Evolutionary conservation across 2,797 vertebrate species (phyloP).

Genomic region (Anguilla pacifica): DNA sequence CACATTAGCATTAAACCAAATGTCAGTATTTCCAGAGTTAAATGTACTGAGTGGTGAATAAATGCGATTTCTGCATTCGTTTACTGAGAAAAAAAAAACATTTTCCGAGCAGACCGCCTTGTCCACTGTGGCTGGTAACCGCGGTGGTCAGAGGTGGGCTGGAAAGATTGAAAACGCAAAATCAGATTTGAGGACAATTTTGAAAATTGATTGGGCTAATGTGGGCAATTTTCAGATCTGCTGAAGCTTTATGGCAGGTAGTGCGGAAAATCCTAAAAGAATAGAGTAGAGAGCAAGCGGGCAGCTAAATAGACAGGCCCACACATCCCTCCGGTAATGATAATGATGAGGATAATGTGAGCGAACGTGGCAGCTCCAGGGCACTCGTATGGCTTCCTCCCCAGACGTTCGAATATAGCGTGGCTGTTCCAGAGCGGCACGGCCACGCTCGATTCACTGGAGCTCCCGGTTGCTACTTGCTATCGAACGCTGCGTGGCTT

Average conservation of each 20-base stretch:
- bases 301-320: not conserved
- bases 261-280: not conserved
- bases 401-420: not conserved
- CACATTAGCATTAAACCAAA: not conserved
- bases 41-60: not conserved
- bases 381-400: not conserved
- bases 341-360: not conserved
- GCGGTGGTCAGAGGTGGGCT: not conserved
- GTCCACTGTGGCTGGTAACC: not conserved
- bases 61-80: not conserved
- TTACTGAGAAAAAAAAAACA: conserved; percentile 1
- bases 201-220: not conserved
- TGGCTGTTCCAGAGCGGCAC: not conserved
- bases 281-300: not conserved
- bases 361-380: not conserved
- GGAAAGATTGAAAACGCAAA: not conserved
- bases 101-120: not conserved
- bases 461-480: not conserved
- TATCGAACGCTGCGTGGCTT: no score
- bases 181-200: not conserved
- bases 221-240: not conserved
- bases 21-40: not conserved
- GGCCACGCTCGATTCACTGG: not conserved
- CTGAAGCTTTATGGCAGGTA: not conserved
- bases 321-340: not conserved